phyloP scores from a whole-genome alignment of 2,113 vertebrate species.

The Arothron firmamentum region DNA sequence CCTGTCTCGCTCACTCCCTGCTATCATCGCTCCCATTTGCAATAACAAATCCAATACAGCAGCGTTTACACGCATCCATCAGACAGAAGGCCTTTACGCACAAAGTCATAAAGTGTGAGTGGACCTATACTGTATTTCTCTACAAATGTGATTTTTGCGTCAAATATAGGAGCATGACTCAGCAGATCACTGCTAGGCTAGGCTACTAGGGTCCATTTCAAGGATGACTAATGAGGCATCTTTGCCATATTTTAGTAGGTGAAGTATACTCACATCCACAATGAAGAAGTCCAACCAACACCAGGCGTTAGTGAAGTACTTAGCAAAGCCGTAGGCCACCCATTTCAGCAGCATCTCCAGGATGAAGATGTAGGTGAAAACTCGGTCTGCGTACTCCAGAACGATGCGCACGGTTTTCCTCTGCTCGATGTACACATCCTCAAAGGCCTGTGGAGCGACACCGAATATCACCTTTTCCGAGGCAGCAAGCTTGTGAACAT shows the following conservation, averaged over 20 bases:
- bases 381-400: constrained; percentile 92
- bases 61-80: neutral
- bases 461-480: neutral
- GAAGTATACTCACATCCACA: constrained; percentile 88
- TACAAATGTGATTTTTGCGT: neutral
- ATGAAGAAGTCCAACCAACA: constrained; percentile 99
- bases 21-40: neutral
- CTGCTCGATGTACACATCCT: constrained; percentile 97
- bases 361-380: constrained; percentile 99
- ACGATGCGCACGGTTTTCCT: constrained; percentile 91
- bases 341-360: constrained; percentile 98
- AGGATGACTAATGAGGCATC: constrained; percentile 2
- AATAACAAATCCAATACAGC: neutral
- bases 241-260: neutral
- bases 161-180: constrained; percentile 12
- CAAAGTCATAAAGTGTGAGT: neutral
- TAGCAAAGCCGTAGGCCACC: constrained; percentile 96
- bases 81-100: neutral
- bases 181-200: constrained; percentile 5
- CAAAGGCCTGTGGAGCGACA: constrained; percentile 84
- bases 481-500: too few relatives aligned
- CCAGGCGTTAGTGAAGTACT: constrained; percentile 99
- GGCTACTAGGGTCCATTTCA: constrained; percentile 11
- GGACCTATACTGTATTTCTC: constrained; percentile 4
- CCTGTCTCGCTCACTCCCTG: neutral